Evolutionary conservation across 2,113 vertebrate genomes (phyloP), one percentile per base, ranked within the genome.

Genomic region (Corythornis madagascariensis): DNA sequence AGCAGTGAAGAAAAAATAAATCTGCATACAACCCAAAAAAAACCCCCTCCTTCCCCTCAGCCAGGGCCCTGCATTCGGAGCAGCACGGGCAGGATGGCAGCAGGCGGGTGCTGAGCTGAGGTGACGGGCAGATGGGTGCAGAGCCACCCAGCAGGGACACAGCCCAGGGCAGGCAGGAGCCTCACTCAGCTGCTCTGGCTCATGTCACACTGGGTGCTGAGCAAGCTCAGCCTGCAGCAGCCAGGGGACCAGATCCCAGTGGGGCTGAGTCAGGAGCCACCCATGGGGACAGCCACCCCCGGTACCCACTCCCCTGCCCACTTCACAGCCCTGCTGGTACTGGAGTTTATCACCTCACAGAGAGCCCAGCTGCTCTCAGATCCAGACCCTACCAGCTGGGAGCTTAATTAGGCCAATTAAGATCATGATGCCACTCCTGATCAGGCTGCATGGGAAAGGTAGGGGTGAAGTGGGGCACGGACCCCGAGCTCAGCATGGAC

Each of bases 191-290:
- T 38, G 38, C 38, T 38, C 38, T 38, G 38, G 20, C 7, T 29
- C 0, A 0, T 2, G 4, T 16, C 60, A 43, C 0, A 0, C 8
- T 31, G 35, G 24, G 40, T 26, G 48, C 26, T 38, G 76, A 13
- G 29, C 4, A 4, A n/a, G 7, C 28, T 66, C 56, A 26, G 29
- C 31, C 53, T 4, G 18, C 20, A 28, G n/a, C 5, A 1, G 21
- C 11, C 28, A 12, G 2, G 10, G 42, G 6, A 19, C 1, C 28
- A 20, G 35, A 45, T 7, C 69, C 35, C 45, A 11, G 2, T 0
- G 0, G 33, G 38, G 28, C 20, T 14, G 11, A 4, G 21, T 28
- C 70, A 67, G 57, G 35, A 45, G 11, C 22, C 3, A 5, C 11
- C 25, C 76, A 72, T 3, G 6, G 42, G 24, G 69, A 91, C 43